These are phyloP conservation scores for Caranx ignobilis DNA, from an alignment of 2,113 vertebrate genomes.

Conservation along the genomic window DNA sequence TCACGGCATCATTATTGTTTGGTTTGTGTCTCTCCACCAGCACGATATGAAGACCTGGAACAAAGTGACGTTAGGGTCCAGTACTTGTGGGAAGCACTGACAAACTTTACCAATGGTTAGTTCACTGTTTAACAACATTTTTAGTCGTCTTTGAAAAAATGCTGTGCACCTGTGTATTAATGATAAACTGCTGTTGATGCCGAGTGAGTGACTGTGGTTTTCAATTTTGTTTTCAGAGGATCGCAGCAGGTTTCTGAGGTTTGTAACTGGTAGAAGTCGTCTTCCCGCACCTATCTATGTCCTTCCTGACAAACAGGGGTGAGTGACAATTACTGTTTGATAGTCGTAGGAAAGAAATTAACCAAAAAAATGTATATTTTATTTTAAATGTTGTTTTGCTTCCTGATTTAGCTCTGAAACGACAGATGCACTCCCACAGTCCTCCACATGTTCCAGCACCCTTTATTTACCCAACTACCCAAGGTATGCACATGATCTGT, in stretches of 20 bases:
- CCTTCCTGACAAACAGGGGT: conserved; percentile 96
- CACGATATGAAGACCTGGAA: conserved; percentile 95
- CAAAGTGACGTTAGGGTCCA: conserved; percentile 91
- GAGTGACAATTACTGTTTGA: conserved; percentile 43
- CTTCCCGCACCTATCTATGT: conserved; percentile 97
- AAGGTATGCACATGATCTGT: conserved; percentile 82
- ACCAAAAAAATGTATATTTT: neutral
- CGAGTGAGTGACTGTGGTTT: neutral
- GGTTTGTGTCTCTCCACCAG: conserved; percentile 73
- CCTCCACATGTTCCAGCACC: conserved; percentile 97
- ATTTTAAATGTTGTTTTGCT: conserved; percentile 15
- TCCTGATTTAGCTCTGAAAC: conserved; percentile 89
- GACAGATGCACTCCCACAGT: conserved; percentile 94
- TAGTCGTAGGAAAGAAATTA: fast-evolving
- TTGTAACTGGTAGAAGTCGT: conserved; percentile 96
- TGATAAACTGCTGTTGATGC: neutral
- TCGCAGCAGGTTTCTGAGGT: conserved; percentile 96
- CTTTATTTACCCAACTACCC: conserved; percentile 96
- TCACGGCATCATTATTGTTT: neutral
- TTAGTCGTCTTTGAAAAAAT: neutral
- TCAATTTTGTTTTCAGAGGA: conserved; percentile 87
- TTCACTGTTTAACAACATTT: neutral
- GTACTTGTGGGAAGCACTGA: conserved; percentile 96
- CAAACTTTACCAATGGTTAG: conserved; percentile 97
- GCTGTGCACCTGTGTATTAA: neutral